Evolutionary conservation across 2,888 invertebrate genomes (phyloP).

Genomic region (Eristalis pertinax): DNA sequence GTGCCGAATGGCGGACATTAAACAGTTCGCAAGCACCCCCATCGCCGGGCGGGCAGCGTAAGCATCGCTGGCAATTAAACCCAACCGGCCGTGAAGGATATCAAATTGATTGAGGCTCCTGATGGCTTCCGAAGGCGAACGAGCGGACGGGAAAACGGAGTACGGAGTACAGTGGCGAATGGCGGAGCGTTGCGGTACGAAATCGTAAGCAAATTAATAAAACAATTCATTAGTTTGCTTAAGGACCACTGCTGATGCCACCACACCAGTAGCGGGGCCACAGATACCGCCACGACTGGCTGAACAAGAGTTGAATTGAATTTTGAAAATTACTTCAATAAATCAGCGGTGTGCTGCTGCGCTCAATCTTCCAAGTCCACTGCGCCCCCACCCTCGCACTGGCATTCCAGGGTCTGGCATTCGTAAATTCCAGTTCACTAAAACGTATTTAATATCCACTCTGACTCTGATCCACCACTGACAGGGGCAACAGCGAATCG

Average conservation of each 20-base stretch:
- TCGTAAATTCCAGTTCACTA: slow-evolving; percentile 65
- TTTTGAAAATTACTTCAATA: slow-evolving; percentile 69
- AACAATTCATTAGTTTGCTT: slow-evolving; percentile 49
- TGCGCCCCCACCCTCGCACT: neutral
- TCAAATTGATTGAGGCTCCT: slow-evolving; percentile 61
- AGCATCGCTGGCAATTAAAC: slow-evolving; percentile 62
- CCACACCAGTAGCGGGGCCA: neutral
- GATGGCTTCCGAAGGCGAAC: neutral
- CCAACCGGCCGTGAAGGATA: slow-evolving; percentile 68
- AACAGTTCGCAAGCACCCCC: slow-evolving; percentile 18
- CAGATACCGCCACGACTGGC: neutral
- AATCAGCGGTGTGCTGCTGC: slow-evolving; percentile 54
- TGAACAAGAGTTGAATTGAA: slow-evolving; percentile 23
- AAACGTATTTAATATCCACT: slow-evolving; percentile 65
- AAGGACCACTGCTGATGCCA: slow-evolving; percentile 12
- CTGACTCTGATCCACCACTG: slow-evolving; percentile 45
- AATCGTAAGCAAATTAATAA: slow-evolving; percentile 61
- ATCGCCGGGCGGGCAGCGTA: neutral
- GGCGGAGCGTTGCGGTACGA: slow-evolving; percentile 14
- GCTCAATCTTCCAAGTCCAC: slow-evolving; percentile 60
- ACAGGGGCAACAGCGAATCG: slow-evolving; percentile 17
- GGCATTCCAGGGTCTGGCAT: slow-evolving; percentile 29
- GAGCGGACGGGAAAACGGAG: neutral
- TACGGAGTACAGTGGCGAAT: too few relatives aligned
- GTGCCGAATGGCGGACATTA: slow-evolving; percentile 41